phyloP scores from a whole-genome alignment of 1,140 invertebrate species.

The Drosophila bocki region DNA sequence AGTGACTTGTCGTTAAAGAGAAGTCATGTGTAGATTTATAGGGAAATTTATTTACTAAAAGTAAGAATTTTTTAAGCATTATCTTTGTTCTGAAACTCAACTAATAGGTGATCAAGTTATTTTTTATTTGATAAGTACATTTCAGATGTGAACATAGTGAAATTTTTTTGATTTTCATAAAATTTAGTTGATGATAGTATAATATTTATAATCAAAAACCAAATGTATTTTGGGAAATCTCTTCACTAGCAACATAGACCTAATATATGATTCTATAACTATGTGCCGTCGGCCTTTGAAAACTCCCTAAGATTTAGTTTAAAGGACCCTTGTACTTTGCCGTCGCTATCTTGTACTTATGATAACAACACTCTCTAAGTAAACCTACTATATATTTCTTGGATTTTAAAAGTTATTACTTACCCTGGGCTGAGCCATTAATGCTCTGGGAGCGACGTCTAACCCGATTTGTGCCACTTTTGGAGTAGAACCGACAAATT shows the following conservation, averaged over 20 bases:
- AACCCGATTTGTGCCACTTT: slow-evolving; percentile 86
- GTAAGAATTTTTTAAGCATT: background rate
- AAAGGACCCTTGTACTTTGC: background rate
- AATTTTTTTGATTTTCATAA: background rate
- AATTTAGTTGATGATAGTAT: background rate
- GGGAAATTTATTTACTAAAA: background rate
- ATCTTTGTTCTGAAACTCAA: background rate
- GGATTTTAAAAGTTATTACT: slow-evolving; percentile 37
- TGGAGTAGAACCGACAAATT: slow-evolving; percentile 72
- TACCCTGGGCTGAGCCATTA: slow-evolving; percentile 85
- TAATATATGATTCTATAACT: background rate
- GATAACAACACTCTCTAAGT: slow-evolving; percentile 31
- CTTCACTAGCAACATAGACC: background rate
- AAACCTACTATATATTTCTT: background rate
- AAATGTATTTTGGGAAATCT: background rate
- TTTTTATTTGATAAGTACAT: background rate
- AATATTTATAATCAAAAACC: background rate
- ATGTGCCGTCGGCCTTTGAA: slow-evolving; percentile 24
- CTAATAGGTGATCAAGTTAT: background rate
- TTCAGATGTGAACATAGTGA: too few relatives aligned
- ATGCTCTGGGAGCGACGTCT: slow-evolving; percentile 85
- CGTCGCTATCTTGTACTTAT: slow-evolving; percentile 16
- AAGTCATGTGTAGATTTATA: background rate
- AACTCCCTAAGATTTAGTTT: background rate
- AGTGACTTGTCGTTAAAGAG: background rate